Conservation (phyloP, 2,113 vertebrate species). For the Prionailurus viverrinus region DNA sequence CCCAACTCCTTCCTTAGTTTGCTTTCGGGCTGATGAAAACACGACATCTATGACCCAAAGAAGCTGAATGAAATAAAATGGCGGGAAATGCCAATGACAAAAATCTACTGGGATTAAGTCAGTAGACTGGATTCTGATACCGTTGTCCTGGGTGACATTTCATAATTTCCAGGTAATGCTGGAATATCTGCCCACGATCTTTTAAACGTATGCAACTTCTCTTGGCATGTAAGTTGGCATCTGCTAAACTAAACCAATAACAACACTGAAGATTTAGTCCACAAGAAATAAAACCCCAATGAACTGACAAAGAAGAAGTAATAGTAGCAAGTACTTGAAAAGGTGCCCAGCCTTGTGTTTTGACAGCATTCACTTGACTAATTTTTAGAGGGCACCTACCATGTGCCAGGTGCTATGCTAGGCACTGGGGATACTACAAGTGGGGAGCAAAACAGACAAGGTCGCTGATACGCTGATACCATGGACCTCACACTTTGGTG, state of each 20-base stretch:
- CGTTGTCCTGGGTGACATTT: conserved; percentile 51
- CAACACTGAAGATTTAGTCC: conserved; percentile 15
- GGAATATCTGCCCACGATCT: conserved; percentile 54
- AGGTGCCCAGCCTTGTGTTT: not conserved
- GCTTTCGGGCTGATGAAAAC: conserved; percentile 76
- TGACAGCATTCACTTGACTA: not conserved
- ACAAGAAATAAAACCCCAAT: conserved; percentile 68
- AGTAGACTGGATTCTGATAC: conserved; percentile 60
- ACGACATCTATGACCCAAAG: conserved; percentile 64
- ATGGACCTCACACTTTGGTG: not conserved
- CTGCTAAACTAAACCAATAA: conserved; percentile 48
- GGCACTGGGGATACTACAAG: no score
- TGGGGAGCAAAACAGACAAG: not conserved
- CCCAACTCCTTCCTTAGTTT: conserved; percentile 80
- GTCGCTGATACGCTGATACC: not conserved
- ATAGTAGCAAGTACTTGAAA: not conserved
- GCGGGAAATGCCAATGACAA: conserved; percentile 70
- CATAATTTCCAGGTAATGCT: conserved; percentile 57
- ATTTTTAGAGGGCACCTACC: not conserved
- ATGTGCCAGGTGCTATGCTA: not conserved
- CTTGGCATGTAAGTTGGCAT: conserved; percentile 60
- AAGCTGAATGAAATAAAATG: conserved; percentile 69
- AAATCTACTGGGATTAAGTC: conserved; percentile 75
- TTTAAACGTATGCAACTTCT: conserved; percentile 58
- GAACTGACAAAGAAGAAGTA: not conserved